Evolutionary conservation across 2,113 vertebrate species (phyloP).

Genomic region (Scartelaos histophorus): DNA sequence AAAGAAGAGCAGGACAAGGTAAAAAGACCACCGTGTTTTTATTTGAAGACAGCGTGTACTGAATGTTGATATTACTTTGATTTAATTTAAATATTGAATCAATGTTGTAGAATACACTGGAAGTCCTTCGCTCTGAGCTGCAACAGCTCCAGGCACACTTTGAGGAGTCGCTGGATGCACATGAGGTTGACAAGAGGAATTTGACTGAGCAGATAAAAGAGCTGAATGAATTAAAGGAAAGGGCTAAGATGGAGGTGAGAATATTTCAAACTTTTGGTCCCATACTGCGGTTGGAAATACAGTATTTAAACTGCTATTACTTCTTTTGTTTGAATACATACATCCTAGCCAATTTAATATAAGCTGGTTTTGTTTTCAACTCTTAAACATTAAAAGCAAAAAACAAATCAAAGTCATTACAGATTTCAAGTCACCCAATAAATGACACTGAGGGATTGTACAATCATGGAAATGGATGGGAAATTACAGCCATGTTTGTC

Average conservation of each 20-base stretch:
- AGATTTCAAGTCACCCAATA: slow-evolving; percentile 20
- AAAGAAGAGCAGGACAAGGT: slow-evolving; percentile 81
- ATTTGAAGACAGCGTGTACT: background rate
- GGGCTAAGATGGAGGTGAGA: slow-evolving; percentile 66
- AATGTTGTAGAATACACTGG: slow-evolving; percentile 61
- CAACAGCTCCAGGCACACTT: slow-evolving; percentile 68
- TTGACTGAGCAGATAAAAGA: slow-evolving; percentile 71
- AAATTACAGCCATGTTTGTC: slow-evolving; percentile 81
- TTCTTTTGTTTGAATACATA: background rate
- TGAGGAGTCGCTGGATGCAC: slow-evolving; percentile 69
- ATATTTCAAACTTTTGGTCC: background rate
- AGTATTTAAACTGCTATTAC: background rate
- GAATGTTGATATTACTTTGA: background rate
- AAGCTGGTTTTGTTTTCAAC: background rate
- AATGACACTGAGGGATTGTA: slow-evolving; percentile 36
- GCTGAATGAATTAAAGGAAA: slow-evolving; percentile 55
- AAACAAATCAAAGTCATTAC: slow-evolving; percentile 4
- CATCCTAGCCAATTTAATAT: background rate
- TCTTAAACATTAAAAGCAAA: background rate
- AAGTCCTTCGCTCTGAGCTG: slow-evolving; percentile 59
- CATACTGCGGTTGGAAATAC: background rate
- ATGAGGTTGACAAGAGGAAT: slow-evolving; percentile 61
- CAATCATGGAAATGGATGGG: slow-evolving; percentile 42
- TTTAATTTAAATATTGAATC: background rate
- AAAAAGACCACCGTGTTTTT: slow-evolving; percentile 2